Evolutionary conservation across 2,797 vertebrate species (phyloP), one percentile per base, ranked within the genome.

Genomic region (Arremon aurantiirostris): DNA sequence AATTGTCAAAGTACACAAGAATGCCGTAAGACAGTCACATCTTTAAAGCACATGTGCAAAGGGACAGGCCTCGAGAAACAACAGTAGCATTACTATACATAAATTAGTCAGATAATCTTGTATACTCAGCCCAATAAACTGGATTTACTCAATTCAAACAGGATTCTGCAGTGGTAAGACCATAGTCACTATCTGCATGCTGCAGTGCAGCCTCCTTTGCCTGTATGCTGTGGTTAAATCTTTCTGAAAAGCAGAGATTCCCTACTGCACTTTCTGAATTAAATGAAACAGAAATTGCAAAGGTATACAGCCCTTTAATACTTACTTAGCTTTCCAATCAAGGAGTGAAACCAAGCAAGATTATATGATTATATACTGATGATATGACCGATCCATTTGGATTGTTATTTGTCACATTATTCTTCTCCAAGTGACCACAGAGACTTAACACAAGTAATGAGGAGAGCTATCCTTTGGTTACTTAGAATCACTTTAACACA

Each of bases 401-500:
- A 55, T 27, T 92, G 78, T 70, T 94, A 82, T 75, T 93, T 88
- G 92, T 86, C 76, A 71, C 66, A 64, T 49, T 87, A 55, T 41
- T 78, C 39, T 79, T 92, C 76, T 89, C 63, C 63, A 90, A 86
- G 73, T 64, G 86, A 79, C 53, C 72, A 77, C 26, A 66, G 55
- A 93, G 81, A 55, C 35, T 85, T 82, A 60, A 82, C 7, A 50
- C 5, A 53, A 63, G 9, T 47, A 73, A 78, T 14, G n/a, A 60
- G 65, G 24, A 65, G 2, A 64, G 26, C 10, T n/a, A n/a, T 50
- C 93, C 71, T 81, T 94, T 14, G 0, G 52, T 94, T 96, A 84
- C 72, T 71, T 57, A 35, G 60, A 92, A 68, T 94, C 79, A 70
- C 37, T 86, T 91, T 92, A 95, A 93, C 64, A 90, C 64, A 94